phyloP scores from a whole-genome alignment of 2,113 vertebrate genomes.

The Tupaia tana region DNA sequence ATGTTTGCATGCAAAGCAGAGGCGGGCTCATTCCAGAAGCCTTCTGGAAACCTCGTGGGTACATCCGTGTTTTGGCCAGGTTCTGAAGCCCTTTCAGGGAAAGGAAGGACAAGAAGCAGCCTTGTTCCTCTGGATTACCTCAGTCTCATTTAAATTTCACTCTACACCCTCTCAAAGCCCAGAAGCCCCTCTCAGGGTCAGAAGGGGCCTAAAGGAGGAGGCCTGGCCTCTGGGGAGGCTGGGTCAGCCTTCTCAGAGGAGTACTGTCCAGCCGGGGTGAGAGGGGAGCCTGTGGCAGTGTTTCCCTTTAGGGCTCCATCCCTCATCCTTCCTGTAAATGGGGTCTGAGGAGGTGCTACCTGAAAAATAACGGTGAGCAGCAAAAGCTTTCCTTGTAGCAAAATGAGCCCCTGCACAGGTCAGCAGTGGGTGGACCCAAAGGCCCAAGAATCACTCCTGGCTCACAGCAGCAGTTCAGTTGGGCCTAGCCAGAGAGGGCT shows the following conservation, averaged over 20 bases:
- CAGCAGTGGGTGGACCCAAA: constrained; percentile 55
- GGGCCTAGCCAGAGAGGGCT: not conserved
- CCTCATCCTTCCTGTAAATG: not conserved
- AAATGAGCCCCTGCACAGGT: constrained; percentile 60
- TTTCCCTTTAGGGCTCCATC: constrained; percentile 11
- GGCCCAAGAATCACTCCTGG: constrained; percentile 37
- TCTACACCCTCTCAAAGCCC: constrained; percentile 37
- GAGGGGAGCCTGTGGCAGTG: not conserved
- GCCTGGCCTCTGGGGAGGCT: not conserved
- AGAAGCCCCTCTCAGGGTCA: not conserved
- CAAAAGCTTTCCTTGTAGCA: constrained; percentile 24
- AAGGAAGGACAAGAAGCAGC: not conserved
- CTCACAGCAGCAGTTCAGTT: constrained; percentile 78
- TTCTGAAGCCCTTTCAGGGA: not conserved
- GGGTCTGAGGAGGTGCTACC: not conserved
- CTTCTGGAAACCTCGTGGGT: not conserved
- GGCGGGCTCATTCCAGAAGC: not conserved
- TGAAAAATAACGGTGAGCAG: not conserved
- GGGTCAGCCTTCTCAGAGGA: not conserved
- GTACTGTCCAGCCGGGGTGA: not conserved
- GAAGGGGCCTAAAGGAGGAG: not conserved
- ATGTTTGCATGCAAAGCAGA: not conserved
- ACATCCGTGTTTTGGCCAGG: not conserved
- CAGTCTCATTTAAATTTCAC: constrained; percentile 47
- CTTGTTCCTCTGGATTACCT: not conserved